Base-by-base conservation (phyloP, 2,888 invertebrate species). In the Isotomurus palustris region DNA sequence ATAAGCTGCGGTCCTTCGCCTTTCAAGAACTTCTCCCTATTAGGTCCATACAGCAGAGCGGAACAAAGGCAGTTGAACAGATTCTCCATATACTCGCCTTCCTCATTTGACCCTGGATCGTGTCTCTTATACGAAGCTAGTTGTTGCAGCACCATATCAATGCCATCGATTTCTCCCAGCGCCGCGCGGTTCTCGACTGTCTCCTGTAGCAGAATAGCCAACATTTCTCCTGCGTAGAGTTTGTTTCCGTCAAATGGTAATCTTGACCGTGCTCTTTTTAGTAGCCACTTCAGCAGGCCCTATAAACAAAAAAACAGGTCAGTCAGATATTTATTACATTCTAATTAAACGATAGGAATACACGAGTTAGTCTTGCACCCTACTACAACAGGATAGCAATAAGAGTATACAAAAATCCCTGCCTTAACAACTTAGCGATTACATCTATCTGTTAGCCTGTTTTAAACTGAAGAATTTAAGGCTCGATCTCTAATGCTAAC, bases 81-180 rank as follows among this genome's bases (percentile, higher is more conserved):
- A 77, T 99, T 99, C 77, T 99, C 97, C 97, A 99, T 97, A 72
- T 92, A 87, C 77, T 99, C 99, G 72, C 91, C 87, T 75, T 99
- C 99, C 76, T 97, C 97, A 2, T 86, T 84, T 53, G 86, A 85
- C 52, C 81, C 80, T 0, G 96, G 96, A 78, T 96, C 95, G 73
- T 95, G 93, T 17, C 93, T 81, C 76, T 96, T 96, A 78, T 93
- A 96, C 77, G 89, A 87, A 70, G 95, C 94, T 64, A 96, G 78
- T 74, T 95, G 97, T 76, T 96, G 95, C 10, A 99, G 79, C 44
- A 99, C 77, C 32, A 93, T 88, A 79, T 99, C 99, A 72, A 97
- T 95, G 2, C 95, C 95, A 74, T 97, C 96, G 41, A 92, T 75
- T 72, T 91, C 90, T n/a, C 96, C 95, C 22, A 95, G 78, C 24